Evolutionary conservation across 2,888 invertebrate species (phyloP).

Genomic region (Palloptera scutellata): DNA sequence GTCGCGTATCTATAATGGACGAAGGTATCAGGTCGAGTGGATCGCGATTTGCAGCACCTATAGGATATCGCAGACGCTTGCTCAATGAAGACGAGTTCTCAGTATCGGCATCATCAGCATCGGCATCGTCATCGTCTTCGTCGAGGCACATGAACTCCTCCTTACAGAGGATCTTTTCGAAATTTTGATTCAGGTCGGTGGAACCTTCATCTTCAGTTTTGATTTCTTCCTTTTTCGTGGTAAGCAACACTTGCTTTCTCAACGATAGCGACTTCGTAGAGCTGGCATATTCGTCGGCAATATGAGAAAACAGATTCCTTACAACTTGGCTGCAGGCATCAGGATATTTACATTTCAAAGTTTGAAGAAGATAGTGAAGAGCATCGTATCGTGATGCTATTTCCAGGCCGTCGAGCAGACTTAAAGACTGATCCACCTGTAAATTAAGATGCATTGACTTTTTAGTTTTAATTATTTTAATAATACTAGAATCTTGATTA

Average conservation of each 20-base stretch:
- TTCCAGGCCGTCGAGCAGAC: slow-evolving; percentile 58
- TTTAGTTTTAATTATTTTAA: slow-evolving; percentile 9
- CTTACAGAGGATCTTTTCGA: slow-evolving; percentile 63
- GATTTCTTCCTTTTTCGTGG: slow-evolving; percentile 57
- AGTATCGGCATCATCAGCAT: slow-evolving; percentile 40
- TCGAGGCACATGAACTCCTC: slow-evolving; percentile 62
- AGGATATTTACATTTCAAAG: slow-evolving; percentile 60
- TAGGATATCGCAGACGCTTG: slow-evolving; percentile 38
- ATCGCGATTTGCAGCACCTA: slow-evolving; percentile 41
- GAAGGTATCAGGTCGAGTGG: slow-evolving; percentile 59
- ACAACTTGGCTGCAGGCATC: slow-evolving; percentile 60
- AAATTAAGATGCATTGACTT: slow-evolving; percentile 29
- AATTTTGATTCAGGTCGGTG: slow-evolving; percentile 63
- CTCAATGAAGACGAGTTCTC: slow-evolving; percentile 52
- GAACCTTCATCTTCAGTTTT: slow-evolving; percentile 50
- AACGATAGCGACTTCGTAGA: slow-evolving; percentile 47
- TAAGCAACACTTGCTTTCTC: slow-evolving; percentile 49
- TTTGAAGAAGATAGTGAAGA: slow-evolving; percentile 58
- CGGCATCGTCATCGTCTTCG: slow-evolving; percentile 53
- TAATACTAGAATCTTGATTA: background rate
- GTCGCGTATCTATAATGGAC: slow-evolving; percentile 48
- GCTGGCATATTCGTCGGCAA: slow-evolving; percentile 45
- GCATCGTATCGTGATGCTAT: slow-evolving; percentile 60
- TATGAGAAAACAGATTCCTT: slow-evolving; percentile 52
- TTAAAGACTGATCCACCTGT: slow-evolving; percentile 62